Conservation (phyloP, 2,113 vertebrate genomes). For the Thymallus thymallus region DNA sequence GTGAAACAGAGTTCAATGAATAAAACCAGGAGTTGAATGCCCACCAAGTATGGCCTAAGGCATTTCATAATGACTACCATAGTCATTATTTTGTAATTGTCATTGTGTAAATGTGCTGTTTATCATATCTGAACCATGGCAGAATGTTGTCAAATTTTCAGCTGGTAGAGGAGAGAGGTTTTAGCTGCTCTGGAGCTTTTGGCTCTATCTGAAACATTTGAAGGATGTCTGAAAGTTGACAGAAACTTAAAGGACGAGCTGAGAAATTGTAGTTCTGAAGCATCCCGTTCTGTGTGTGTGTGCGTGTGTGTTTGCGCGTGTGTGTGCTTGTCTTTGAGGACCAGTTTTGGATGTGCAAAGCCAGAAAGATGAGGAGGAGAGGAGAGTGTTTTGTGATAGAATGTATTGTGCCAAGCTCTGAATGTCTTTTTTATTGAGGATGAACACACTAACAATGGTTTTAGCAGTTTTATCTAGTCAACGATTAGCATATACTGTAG, state of each 20-base stretch:
- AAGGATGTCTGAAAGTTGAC: not conserved
- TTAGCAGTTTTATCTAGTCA: slow-evolving; percentile 32
- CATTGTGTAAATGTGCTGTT: not conserved
- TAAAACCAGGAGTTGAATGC: too few species aligned
- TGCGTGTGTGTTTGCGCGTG: not conserved
- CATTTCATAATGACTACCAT: too few species aligned
- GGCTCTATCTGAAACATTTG: not conserved
- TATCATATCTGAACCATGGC: not conserved
- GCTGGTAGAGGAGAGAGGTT: not conserved
- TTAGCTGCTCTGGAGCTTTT: not conserved
- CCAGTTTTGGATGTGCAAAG: slow-evolving; percentile 90
- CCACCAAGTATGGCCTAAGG: too few species aligned
- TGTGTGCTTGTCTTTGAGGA: not conserved
- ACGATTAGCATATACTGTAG: slow-evolving; percentile 57
- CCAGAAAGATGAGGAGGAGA: slow-evolving; percentile 68
- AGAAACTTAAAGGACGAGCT: too few species aligned
- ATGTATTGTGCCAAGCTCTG: slow-evolving; percentile 88
- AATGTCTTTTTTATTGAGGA: slow-evolving; percentile 75
- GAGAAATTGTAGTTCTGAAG: too few species aligned
- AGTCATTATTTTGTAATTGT: not conserved
- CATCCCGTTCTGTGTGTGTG: not conserved
- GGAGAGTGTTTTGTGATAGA: slow-evolving; percentile 64
- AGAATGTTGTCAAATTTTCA: not conserved
- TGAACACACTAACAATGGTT: slow-evolving; percentile 55
- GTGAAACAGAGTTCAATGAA: too few species aligned